These are phyloP conservation scores for Hypotaenidia philippensis DNA, from an alignment of 2,797 vertebrate genomes.

Conservation along the genomic window DNA sequence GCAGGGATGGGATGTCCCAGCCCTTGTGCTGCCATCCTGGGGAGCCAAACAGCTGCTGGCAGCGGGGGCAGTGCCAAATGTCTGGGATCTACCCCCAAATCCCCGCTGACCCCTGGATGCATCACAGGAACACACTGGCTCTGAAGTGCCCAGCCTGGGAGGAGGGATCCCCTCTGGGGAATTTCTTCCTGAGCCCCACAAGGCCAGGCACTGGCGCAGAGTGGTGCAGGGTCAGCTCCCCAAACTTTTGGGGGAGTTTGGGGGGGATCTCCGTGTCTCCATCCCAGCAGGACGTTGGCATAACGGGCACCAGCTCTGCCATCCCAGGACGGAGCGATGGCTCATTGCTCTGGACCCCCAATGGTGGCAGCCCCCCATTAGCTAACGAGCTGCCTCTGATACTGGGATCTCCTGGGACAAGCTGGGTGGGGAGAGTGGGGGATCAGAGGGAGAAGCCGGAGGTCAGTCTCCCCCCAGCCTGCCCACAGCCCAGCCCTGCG, in stretches of 20 bases:
- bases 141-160: not conserved
- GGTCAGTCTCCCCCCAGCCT: rapidly evolving
- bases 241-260: rapidly evolving
- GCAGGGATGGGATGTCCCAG: not conserved
- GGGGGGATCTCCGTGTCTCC: not conserved
- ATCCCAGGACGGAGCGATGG: rapidly evolving
- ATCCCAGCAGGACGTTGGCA: not conserved
- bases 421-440: too few relatives aligned
- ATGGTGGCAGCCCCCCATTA: not conserved
- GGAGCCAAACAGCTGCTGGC: not conserved
- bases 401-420: too few relatives aligned
- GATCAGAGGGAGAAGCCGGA: not conserved
- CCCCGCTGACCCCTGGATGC: not conserved
- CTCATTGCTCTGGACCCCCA: rapidly evolving
- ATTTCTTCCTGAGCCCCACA: not conserved
- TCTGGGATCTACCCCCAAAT: not conserved
- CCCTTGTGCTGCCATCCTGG: not conserved
- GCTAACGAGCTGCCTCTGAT: not conserved
- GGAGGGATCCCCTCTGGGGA: not conserved
- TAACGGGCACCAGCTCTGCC: not conserved
- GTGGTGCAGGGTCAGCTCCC: rapidly evolving
- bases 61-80: not conserved
- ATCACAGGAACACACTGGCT: rapidly evolving
- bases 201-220: not conserved
- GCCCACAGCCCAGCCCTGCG: not conserved